A percentile compares a stretch with the other conserved stretches of the same genome.
Conservation (phyloP, 1,140 invertebrate species). For the Cydia amplana region DNA sequence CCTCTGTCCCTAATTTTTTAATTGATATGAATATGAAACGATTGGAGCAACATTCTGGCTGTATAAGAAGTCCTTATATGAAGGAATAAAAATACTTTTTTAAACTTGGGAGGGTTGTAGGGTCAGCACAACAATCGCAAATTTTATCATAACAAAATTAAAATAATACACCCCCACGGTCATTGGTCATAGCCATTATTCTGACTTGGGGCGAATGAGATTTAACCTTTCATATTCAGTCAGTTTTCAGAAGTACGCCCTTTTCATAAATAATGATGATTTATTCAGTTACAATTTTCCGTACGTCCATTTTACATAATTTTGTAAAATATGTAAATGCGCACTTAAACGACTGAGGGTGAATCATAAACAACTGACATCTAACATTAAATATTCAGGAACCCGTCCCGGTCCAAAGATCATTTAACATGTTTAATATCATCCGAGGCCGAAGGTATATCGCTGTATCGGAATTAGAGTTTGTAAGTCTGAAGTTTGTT, state of each 20-base stretch:
- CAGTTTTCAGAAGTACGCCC: no score
- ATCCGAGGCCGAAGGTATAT: not conserved
- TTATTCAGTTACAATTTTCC: no score
- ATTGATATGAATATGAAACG: constrained; percentile 27
- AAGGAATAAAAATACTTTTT: not conserved
- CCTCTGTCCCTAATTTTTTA: constrained; percentile 31
- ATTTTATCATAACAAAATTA: not conserved
- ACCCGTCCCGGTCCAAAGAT: not conserved
- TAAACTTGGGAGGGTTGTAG: not conserved
- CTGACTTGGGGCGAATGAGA: no score
- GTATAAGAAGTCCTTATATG: not conserved
- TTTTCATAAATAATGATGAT: no score
- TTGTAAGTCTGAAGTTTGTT: not conserved
- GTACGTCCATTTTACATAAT: not conserved
- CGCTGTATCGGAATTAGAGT: not conserved
- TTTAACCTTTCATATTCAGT: no score
- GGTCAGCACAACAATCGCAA: not conserved
- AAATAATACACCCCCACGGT: no score
- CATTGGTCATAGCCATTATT: no score
- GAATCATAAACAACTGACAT: not conserved
- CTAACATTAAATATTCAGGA: not conserved
- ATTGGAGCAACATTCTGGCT: not conserved
- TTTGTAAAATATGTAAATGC: not conserved
- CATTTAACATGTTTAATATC: constrained; percentile 12
- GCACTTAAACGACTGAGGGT: not conserved